phyloP scores from a whole-genome alignment of 2,797 vertebrate species.

The Hypotaenidia philippensis region DNA sequence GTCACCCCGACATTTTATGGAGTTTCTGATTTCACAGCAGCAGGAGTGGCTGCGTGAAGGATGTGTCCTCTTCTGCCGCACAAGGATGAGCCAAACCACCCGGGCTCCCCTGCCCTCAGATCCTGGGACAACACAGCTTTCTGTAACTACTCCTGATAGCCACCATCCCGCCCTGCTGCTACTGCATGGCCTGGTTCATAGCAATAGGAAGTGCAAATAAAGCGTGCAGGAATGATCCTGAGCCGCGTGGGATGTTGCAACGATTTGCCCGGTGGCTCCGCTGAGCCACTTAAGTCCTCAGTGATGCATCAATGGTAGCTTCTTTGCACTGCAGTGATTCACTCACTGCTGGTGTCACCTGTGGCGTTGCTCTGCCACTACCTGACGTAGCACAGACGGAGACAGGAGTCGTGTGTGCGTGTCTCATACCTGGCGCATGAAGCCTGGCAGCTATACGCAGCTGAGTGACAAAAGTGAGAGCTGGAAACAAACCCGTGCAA shows the following conservation, averaged over 20 bases:
- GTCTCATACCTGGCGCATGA: neutral
- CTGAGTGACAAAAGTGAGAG: neutral
- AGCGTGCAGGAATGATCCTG: neutral
- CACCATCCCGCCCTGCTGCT: neutral
- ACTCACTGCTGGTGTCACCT: neutral
- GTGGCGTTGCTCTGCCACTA: fast-evolving
- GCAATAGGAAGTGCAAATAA: neutral
- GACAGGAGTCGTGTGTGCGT: neutral
- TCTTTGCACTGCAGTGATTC: neutral
- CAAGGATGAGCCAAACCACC: neutral
- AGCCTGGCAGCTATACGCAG: neutral
- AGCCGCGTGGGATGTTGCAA: neutral
- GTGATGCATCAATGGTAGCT: neutral
- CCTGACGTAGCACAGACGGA: fast-evolving
- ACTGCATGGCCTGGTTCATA: neutral
- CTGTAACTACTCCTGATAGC: neutral
- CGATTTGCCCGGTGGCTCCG: neutral
- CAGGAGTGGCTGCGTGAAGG: neutral
- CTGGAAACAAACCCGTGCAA: neutral
- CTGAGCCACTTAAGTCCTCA: neutral
- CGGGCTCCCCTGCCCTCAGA: fast-evolving
- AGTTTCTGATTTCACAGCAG: neutral
- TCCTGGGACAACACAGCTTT: neutral
- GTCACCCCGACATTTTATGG: neutral
- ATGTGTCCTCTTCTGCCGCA: neutral